Percentiles rank a stretch among this genome's conserved stretches.
These are phyloP conservation scores for Sander vitreus DNA, from an alignment of 2,113 vertebrate genomes.

Conservation along the genomic window DNA sequence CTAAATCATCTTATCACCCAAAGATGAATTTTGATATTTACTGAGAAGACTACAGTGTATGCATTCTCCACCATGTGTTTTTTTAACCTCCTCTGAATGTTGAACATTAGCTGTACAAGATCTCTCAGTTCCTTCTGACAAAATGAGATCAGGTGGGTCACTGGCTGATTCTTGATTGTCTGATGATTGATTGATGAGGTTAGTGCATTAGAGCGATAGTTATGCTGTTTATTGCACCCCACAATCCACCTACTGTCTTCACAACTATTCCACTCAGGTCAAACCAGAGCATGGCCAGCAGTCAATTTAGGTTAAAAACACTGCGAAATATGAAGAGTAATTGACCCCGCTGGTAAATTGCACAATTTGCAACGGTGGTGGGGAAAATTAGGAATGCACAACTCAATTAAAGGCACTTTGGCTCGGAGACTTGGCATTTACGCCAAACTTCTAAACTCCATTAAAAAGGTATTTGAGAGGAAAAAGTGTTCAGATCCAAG, in stretches of 20 bases:
- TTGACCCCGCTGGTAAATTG: conserved; percentile 81
- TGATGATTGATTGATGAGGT: conserved; percentile 6
- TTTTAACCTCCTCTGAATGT: conserved; percentile 25
- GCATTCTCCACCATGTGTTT: conserved; percentile 36
- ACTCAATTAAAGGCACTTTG: conserved; percentile 85
- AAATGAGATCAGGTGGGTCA: conserved; percentile 40
- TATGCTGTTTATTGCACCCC: conserved; percentile 29
- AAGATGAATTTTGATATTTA: conserved; percentile 66
- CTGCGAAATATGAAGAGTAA: conserved; percentile 81
- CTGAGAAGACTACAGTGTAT: conserved; percentile 29
- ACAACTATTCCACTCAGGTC: conserved; percentile 72
- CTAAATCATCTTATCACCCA: conserved; percentile 58
- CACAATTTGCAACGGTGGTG: conserved; percentile 77
- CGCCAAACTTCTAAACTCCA: conserved; percentile 85
- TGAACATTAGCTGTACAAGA: conserved; percentile 23
- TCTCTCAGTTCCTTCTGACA: conserved; percentile 9
- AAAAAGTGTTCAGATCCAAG: conserved; percentile 76
- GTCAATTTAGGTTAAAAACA: conserved; percentile 76
- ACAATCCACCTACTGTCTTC: conserved; percentile 43
- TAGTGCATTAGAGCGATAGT: conserved; percentile 21
- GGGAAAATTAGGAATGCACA: conserved; percentile 82
- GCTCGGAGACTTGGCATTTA: conserved; percentile 85
- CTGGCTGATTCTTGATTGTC: conserved; percentile 27
- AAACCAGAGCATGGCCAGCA: conserved; percentile 61
- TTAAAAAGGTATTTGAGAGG: conserved; percentile 85